Conservation (phyloP, 2,113 vertebrate genomes). For the Reinhardtius hippoglossoides region DNA sequence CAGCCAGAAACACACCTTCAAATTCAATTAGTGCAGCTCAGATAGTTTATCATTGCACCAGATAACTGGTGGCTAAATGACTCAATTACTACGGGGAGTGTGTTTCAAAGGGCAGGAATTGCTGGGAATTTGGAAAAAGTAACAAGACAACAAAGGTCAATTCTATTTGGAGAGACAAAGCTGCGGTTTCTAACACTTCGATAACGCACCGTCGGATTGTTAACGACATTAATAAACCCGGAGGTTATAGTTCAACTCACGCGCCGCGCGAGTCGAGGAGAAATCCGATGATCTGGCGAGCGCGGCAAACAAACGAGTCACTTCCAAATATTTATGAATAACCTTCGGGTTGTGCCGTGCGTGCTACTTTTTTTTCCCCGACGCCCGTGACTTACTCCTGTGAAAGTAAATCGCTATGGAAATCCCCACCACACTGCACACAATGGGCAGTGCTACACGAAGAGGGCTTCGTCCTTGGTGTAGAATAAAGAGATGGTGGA, state of each 20-base stretch:
- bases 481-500: slow-evolving; percentile 29
- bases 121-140: slow-evolving; percentile 3
- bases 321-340: not conserved
- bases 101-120: not conserved
- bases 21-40: slow-evolving; percentile 63
- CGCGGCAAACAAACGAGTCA: not conserved
- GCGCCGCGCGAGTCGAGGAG: not conserved
- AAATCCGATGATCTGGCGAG: not conserved
- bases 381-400: slow-evolving; percentile 30
- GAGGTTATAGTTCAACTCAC: not conserved
- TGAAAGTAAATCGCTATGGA: slow-evolving; percentile 52
- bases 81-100: slow-evolving; percentile 44
- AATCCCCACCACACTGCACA: slow-evolving; percentile 37
- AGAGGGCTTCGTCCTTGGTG: slow-evolving; percentile 33
- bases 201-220: not conserved
- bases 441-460: slow-evolving; percentile 36
- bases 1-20: slow-evolving; percentile 42
- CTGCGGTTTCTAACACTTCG: not conserved
- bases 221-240: not conserved
- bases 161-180: not conserved
- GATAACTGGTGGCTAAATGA: slow-evolving; percentile 47
- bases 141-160: slow-evolving; percentile 14
- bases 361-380: not conserved
- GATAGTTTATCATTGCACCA: slow-evolving; percentile 30
- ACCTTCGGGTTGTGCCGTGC: slow-evolving; percentile 1